phyloP scores from a whole-genome alignment of 2,888 invertebrate genomes.

The Ophioninae sp. region DNA sequence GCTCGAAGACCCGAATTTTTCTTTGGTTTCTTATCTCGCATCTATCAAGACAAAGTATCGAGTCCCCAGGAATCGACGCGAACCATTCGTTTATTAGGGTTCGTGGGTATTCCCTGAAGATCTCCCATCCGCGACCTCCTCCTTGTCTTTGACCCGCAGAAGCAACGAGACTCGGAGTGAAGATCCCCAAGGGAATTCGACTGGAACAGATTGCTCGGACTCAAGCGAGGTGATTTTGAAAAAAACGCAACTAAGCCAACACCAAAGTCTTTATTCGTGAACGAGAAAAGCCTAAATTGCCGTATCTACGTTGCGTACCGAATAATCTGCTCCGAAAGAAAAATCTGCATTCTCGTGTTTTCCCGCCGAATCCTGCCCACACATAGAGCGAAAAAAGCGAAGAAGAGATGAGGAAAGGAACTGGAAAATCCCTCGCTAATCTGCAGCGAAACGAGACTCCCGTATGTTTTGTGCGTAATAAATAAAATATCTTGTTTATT shows the following conservation, averaged over 20 bases:
- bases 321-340: too few relatives aligned
- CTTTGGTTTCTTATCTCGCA: neutral
- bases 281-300: neutral
- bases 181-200: constrained; percentile 31
- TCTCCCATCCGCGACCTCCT: constrained; percentile 16
- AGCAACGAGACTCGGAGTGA: neutral
- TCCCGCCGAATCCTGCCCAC: too few relatives aligned
- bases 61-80: constrained; percentile 36
- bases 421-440: neutral
- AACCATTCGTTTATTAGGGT: constrained; percentile 54
- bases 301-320: neutral
- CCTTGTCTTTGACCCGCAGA: constrained; percentile 1
- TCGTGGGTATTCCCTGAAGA: constrained; percentile 53
- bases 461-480: too few relatives aligned
- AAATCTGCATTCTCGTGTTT: too few relatives aligned
- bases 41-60: constrained; percentile 37
- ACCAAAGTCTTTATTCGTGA: neutral
- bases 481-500: too few relatives aligned
- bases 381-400: too few relatives aligned
- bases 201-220: neutral
- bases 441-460: too few relatives aligned
- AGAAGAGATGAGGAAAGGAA: neutral
- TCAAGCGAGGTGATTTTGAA: neutral
- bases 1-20: neutral
- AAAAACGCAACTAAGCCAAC: neutral